Conservation (phyloP, 2,113 vertebrate genomes). For the Bungarus multicinctus region DNA sequence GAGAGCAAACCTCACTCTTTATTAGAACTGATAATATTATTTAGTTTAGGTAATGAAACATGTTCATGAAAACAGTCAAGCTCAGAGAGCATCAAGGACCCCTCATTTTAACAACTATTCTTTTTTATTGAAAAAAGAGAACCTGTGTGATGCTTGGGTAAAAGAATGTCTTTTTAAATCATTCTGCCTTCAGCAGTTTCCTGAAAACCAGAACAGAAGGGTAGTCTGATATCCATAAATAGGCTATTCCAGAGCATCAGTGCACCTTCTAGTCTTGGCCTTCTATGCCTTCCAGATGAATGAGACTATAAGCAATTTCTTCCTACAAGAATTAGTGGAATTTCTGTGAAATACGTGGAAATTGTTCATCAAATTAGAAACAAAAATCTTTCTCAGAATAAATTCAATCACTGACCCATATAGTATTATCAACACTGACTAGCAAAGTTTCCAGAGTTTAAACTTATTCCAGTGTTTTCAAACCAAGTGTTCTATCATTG, state of each 20-base stretch:
- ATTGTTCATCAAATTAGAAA: neutral
- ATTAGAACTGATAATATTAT: too few relatives aligned
- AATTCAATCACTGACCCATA: neutral
- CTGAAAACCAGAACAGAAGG: neutral
- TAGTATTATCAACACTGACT: neutral
- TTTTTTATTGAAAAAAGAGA: neutral
- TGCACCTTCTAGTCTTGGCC: neutral
- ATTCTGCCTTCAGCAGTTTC: neutral
- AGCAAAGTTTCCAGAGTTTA: neutral
- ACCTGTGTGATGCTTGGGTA: neutral
- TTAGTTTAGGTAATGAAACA: too few relatives aligned
- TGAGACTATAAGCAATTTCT: neutral
- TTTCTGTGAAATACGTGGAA: neutral
- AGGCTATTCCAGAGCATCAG: neutral
- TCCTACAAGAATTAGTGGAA: neutral
- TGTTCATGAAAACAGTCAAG: too few relatives aligned
- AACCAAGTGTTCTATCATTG: neutral
- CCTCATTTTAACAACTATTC: too few relatives aligned
- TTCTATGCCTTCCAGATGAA: neutral
- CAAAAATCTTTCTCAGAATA: neutral
- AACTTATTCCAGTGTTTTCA: neutral
- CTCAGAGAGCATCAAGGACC: too few relatives aligned
- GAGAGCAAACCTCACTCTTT: too few relatives aligned
- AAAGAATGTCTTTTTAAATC: neutral
- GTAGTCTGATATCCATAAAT: neutral